phyloP scores from a whole-genome alignment of 2,888 invertebrate genomes.

The Lamellibrachia satsuma region DNA sequence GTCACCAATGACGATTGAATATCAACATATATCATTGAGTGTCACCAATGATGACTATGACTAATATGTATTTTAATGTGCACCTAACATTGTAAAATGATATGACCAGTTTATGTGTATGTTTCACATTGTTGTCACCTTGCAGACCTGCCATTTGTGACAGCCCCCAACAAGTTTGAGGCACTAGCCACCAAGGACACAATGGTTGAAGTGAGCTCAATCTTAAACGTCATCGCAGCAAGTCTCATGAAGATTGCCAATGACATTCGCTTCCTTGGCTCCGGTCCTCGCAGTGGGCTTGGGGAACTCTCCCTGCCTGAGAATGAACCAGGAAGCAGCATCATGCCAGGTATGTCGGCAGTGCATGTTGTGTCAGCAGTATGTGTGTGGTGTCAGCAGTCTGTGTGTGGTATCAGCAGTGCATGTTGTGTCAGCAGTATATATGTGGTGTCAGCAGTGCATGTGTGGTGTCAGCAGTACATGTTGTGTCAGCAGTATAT shows the following conservation, averaged over 20 bases:
- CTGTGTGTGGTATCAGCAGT: neutral
- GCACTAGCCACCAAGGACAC: conserved; percentile 93
- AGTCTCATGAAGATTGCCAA: conserved; percentile 96
- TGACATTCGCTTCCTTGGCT: conserved; percentile 88
- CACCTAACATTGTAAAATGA: neutral
- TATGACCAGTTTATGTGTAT: too few relatives aligned
- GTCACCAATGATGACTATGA: neutral
- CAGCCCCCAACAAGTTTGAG: conserved; percentile 97
- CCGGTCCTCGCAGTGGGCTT: conserved; percentile 94
- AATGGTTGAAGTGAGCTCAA: conserved; percentile 93
- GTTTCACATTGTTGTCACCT: conserved; percentile 24
- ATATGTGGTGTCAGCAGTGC: neutral
- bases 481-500: too few relatives aligned
- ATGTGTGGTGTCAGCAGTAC: neutral
- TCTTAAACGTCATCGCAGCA: conserved; percentile 87
- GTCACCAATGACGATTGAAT: neutral
- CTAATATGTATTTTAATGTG: neutral
- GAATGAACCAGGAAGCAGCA: conserved; percentile 99
- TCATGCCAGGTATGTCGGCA: conserved; percentile 85
- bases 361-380: neutral
- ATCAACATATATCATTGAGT: neutral
- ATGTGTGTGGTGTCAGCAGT: neutral
- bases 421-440: neutral
- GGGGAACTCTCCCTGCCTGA: conserved; percentile 94
- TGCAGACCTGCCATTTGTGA: conserved; percentile 84